A percentile compares a stretch with the other conserved stretches of the same genome.
phyloP scores from a whole-genome alignment of 2,113 vertebrate genomes.

The Albula glossodonta region DNA sequence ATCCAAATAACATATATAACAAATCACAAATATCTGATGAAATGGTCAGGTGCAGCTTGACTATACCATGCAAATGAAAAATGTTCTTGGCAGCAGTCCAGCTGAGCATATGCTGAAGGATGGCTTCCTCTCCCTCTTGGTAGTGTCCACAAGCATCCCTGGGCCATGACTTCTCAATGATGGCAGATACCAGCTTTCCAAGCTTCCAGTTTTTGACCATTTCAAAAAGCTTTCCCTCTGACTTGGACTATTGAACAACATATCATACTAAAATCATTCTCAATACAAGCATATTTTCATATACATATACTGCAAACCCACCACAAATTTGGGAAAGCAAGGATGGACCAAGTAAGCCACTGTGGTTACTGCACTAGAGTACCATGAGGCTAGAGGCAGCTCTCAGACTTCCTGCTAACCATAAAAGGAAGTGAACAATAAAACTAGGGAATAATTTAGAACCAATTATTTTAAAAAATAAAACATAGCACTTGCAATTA shows the following conservation, averaged over 20 bases:
- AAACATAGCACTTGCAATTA: too few species aligned
- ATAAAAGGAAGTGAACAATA: too few species aligned
- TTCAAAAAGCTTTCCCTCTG: constrained; percentile 62
- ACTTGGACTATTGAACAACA: constrained; percentile 55
- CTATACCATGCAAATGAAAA: constrained; percentile 76
- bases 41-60: background rate
- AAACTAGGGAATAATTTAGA: too few species aligned
- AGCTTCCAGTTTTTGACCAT: constrained; percentile 57
- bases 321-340: too few species aligned
- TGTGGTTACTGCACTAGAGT: too few species aligned
- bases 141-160: constrained; percentile 21
- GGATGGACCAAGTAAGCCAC: too few species aligned
- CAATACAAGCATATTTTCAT: background rate
- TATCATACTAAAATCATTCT: background rate
- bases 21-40: background rate
- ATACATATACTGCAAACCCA: background rate
- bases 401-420: too few species aligned
- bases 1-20: too few species aligned
- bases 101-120: constrained; percentile 75
- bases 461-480: too few species aligned
- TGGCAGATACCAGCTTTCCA: constrained; percentile 77
- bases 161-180: constrained; percentile 86
- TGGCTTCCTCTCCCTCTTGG: constrained; percentile 47
- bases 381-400: too few species aligned
- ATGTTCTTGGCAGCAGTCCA: constrained; percentile 76